Percentiles rank a stretch among this genome's conserved stretches.
Evolutionary conservation across 2,888 invertebrate species (phyloP).

Genomic region (Ametastegia equiseti): DNA sequence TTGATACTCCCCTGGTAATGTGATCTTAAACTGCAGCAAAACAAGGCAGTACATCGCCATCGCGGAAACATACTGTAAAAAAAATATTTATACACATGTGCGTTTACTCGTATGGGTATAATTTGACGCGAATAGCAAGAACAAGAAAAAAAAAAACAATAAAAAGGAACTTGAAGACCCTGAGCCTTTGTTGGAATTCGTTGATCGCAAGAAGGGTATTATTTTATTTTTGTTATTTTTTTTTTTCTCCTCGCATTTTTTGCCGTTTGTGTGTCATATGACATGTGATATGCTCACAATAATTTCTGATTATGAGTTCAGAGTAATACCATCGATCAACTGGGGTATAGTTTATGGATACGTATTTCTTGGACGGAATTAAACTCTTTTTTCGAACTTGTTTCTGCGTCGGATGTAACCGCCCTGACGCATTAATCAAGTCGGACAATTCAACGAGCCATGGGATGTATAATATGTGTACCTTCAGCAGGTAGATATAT

Average conservation of each 20-base stretch:
- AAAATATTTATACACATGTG: slow-evolving; percentile 23
- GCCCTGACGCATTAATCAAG: slow-evolving; percentile 26
- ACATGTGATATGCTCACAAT: not conserved
- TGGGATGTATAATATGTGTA: not conserved
- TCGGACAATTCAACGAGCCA: slow-evolving; percentile 26
- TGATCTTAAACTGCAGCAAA: slow-evolving; percentile 59
- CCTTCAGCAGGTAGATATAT: no score
- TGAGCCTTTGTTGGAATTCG: not conserved
- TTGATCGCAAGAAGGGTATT: not conserved
- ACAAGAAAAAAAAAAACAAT: not conserved
- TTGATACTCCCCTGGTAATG: slow-evolving; percentile 50
- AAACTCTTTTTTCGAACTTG: slow-evolving; percentile 16
- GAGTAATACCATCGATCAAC: slow-evolving; percentile 3
- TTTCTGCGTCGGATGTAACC: not conserved
- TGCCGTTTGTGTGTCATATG: not conserved
- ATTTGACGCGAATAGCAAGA: not conserved
- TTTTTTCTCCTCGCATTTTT: no score
- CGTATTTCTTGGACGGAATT: slow-evolving; percentile 3
- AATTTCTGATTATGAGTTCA: slow-evolving; percentile 22
- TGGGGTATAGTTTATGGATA: not conserved
- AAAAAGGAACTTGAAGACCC: not conserved
- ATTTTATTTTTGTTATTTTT: not conserved
- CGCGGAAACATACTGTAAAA: slow-evolving; percentile 55
- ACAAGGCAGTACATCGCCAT: slow-evolving; percentile 56
- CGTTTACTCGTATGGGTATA: not conserved